Evolutionary conservation across 2,888 invertebrate genomes (phyloP).

Genomic region (Polymixis flavicincta): DNA sequence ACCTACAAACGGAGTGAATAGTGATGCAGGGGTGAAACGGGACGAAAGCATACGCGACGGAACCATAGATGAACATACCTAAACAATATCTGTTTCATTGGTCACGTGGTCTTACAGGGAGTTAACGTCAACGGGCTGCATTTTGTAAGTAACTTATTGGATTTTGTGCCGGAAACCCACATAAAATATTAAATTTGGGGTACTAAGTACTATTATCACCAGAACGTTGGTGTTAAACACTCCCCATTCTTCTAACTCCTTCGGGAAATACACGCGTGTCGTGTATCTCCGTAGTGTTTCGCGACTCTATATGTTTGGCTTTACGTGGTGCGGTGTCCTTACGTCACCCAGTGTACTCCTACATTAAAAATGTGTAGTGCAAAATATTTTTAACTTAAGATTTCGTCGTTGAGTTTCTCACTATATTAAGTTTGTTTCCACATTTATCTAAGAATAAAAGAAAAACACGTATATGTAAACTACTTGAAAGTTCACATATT

Average conservation of each 20-base stretch:
- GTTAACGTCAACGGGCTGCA: neutral
- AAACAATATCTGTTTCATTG: neutral
- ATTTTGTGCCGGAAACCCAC: neutral
- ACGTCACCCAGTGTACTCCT: slow-evolving; percentile 20
- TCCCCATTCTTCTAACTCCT: slow-evolving; percentile 14
- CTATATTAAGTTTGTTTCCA: slow-evolving; percentile 31
- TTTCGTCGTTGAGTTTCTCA: slow-evolving; percentile 22
- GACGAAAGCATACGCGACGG: too few relatives aligned
- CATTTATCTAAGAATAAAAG: slow-evolving; percentile 17
- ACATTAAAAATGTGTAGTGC: slow-evolving; percentile 34
- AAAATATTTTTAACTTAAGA: slow-evolving; percentile 32
- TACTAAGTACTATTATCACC: slow-evolving; percentile 9
- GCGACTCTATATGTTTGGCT: slow-evolving; percentile 31
- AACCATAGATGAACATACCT: too few relatives aligned
- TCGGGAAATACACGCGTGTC: slow-evolving; percentile 37
- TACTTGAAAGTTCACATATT: too few relatives aligned
- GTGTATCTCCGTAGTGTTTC: slow-evolving; percentile 23
- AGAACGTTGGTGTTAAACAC: slow-evolving; percentile 9
- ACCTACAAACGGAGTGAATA: too few relatives aligned
- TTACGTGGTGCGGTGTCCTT: slow-evolving; percentile 1
- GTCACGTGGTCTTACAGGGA: neutral
- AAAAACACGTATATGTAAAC: slow-evolving; percentile 8
- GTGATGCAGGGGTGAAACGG: too few relatives aligned
- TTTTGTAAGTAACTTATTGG: neutral
- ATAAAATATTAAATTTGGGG: neutral